A percentile compares a stretch with the other conserved stretches of the same genome.
Evolutionary conservation across 2,113 vertebrate genomes (phyloP).

Genomic region (human): GRCh38 chr5:157323001-157323500

Average conservation of each 20-base stretch:
- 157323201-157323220: conserved; percentile 55
- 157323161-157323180: conserved; percentile 19
- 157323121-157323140: conserved; percentile 68
- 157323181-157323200: conserved; percentile 58
- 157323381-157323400: neutral
- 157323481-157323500: conserved; percentile 56
- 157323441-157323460: neutral
- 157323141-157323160: conserved; percentile 68
- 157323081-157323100: conserved; percentile 70
- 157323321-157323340: neutral
- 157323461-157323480: conserved; percentile 58
- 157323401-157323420: neutral
- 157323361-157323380: neutral
- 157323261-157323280: neutral
- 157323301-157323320: neutral
- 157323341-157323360: neutral
- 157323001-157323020: conserved; percentile 81
- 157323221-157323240: conserved; percentile 72
- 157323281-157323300: neutral
- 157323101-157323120: conserved; percentile 71
- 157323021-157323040: conserved; percentile 76
- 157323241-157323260: neutral
- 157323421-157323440: neutral
- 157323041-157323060: conserved; percentile 66
- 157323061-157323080: conserved; percentile 73